Evolutionary conservation across 2,888 invertebrate species (phyloP), one percentile per base, ranked within the genome.

Genomic region (Lissocephala sabroskyi): DNA sequence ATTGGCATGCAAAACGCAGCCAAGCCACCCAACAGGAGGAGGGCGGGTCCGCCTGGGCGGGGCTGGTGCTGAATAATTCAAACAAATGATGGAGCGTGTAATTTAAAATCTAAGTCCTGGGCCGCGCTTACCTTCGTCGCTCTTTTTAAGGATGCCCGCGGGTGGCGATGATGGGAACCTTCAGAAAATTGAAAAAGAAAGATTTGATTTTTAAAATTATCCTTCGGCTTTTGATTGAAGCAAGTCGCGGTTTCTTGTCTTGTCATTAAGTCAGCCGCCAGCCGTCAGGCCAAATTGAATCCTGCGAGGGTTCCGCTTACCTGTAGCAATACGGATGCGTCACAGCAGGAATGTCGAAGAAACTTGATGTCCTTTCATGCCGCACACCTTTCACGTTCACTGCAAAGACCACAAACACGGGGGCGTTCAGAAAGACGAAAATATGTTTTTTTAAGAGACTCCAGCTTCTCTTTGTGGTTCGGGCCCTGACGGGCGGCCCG

Each of bases 281-380:
- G 4, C 23, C 23, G 7, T 7, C n/a, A n/a, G n/a, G n/a, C n/a
- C n/a, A n/a, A n/a, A n/a, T n/a, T n/a, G n/a, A n/a, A n/a, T n/a
- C n/a, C n/a, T n/a, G n/a, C 3, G 23, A 23, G 23, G 7, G 19
- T 26, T 42, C 14, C 14, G 41, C 64, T 81, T 81, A 84, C 84
- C 84, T 84, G 79, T 84, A 84, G 76, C 85, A 85, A 65, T 84
- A 68, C 32, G 62, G 62, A 32, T 59, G 84, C 65, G 84, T 82
- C 84, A 84, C 84, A 83, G 84, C 84, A 70, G 84, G 84, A 77
- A 84, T 82, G 71, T 84, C 84, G 80, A 84, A 85, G 80, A 85
- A 84, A 79, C 79, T 80, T 79, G 84, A 81, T 77, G 84, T 80
- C 80, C 84, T 83, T 79, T 84, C 84, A 79, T 82, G 82, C 68